These are phyloP conservation scores for Uria aalge DNA, from an alignment of 2,113 vertebrate species.

Conservation along the genomic window DNA sequence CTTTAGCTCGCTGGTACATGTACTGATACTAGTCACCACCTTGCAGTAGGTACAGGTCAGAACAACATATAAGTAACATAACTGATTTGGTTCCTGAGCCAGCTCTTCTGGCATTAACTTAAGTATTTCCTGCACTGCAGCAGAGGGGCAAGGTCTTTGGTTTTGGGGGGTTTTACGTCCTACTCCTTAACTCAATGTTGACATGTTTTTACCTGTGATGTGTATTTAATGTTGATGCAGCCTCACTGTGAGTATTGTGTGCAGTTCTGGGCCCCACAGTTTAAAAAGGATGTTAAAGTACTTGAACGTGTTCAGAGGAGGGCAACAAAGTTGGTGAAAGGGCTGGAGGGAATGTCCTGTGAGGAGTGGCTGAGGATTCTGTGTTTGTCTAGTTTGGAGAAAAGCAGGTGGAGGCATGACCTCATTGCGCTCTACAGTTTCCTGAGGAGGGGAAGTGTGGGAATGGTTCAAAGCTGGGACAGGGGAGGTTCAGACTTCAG, in stretches of 20 bases:
- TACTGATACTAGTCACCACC: neutral
- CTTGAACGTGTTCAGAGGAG: neutral
- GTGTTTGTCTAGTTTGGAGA: neutral
- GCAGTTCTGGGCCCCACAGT: neutral
- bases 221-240: neutral
- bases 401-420: neutral
- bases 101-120: neutral
- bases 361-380: neutral
- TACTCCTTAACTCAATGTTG: neutral
- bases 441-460: rapidly evolving
- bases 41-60: neutral
- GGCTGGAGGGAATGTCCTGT: neutral
- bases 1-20: neutral
- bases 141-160: neutral
- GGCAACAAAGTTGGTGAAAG: neutral
- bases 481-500: neutral
- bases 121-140: neutral
- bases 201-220: neutral
- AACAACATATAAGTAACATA: neutral
- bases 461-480: neutral
- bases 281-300: neutral
- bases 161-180: neutral
- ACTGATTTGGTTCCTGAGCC: neutral
- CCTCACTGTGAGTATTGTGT: neutral
- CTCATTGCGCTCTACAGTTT: neutral